phyloP scores from a whole-genome alignment of 2,888 invertebrate genomes.

The Deilephila porcellus region DNA sequence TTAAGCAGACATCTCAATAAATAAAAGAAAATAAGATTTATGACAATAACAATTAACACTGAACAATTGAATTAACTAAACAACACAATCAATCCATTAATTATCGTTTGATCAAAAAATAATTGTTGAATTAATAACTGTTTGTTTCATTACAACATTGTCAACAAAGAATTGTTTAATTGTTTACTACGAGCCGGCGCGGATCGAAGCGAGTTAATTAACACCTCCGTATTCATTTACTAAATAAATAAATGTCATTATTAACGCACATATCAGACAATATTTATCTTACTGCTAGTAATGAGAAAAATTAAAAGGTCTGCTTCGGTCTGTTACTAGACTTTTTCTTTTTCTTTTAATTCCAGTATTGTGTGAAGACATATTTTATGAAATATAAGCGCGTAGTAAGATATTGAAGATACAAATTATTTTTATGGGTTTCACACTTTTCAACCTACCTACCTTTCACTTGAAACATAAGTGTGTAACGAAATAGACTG shows the following conservation, averaged over 20 bases:
- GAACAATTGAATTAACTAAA: background rate
- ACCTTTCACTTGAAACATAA: too few species aligned
- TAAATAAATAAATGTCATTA: background rate
- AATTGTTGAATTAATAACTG: background rate
- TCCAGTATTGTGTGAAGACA: too few species aligned
- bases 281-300: too few species aligned
- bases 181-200: background rate
- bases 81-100: background rate
- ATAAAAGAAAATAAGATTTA: background rate
- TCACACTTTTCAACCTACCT: too few species aligned
- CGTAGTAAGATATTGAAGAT: too few species aligned
- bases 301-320: too few species aligned
- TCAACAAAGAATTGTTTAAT: background rate
- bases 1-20: too few species aligned
- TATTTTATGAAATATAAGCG: too few species aligned
- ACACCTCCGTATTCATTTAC: background rate
- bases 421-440: too few species aligned
- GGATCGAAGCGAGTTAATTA: constrained; percentile 9
- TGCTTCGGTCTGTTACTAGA: too few species aligned
- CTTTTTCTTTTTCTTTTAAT: too few species aligned
- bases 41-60: background rate
- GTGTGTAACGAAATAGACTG: too few species aligned
- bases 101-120: background rate
- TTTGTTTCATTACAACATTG: background rate
- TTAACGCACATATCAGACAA: background rate